These are phyloP conservation scores for Chloroclysta siterata DNA, from an alignment of 2,888 invertebrate species.

Conservation along the genomic window DNA sequence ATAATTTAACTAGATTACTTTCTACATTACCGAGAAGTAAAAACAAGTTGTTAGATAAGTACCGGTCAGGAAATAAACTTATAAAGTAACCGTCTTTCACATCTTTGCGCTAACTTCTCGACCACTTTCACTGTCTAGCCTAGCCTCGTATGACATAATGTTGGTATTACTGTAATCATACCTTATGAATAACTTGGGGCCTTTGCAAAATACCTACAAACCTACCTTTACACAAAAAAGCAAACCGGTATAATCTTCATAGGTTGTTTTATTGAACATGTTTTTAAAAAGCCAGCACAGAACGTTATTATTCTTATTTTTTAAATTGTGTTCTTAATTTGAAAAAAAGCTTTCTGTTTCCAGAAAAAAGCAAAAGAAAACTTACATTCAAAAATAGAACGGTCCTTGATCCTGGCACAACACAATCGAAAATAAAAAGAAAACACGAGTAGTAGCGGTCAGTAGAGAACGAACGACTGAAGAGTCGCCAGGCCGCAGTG, in stretches of 20 bases:
- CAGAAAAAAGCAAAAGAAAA: constrained; percentile 14
- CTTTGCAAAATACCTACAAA: constrained; percentile 9
- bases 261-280: constrained; percentile 11
- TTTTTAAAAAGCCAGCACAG: constrained; percentile 7
- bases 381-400: constrained; percentile 45
- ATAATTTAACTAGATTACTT: constrained; percentile 27
- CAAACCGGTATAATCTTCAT: constrained; percentile 25
- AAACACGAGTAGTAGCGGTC: constrained; percentile 32
- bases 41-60: constrained; percentile 41
- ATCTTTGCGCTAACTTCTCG: constrained; percentile 49
- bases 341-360: neutral
- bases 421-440: constrained; percentile 57
- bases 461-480: constrained; percentile 66
- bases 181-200: constrained; percentile 20
- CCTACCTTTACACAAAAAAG: constrained; percentile 8
- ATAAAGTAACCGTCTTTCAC: constrained; percentile 47
- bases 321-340: neutral
- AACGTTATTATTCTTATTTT: neutral
- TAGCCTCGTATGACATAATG: constrained; percentile 57
- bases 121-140: constrained; percentile 65
- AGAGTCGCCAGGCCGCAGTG: constrained; percentile 73
- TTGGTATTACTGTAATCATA: constrained; percentile 35
- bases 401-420: constrained; percentile 62
- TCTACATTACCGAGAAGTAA: constrained; percentile 28
- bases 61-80: constrained; percentile 50